Percentiles rank a stretch among this genome's conserved stretches.
These are phyloP conservation scores for Heliconius cydno DNA, from an alignment of 2,888 invertebrate genomes.

Conservation along the genomic window DNA sequence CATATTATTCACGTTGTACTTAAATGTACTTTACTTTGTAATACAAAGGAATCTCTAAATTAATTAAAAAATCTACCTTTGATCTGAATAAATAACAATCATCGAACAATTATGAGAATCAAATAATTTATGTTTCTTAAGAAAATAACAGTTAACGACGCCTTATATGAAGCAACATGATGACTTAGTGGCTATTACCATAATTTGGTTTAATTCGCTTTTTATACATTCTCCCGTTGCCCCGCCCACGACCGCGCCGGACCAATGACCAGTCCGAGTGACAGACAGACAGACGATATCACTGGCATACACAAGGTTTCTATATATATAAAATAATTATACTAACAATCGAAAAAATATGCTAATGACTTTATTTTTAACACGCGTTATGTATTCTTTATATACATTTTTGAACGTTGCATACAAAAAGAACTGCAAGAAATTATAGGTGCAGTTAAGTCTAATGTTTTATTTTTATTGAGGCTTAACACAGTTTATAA, in stretches of 20 bases:
- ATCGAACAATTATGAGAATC: background rate
- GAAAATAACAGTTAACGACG: constrained; percentile 7
- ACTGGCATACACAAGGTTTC: background rate
- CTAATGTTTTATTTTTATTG: constrained; percentile 17
- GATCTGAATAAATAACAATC: constrained; percentile 17
- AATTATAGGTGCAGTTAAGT: constrained; percentile 3
- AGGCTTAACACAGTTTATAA: constrained; percentile 22
- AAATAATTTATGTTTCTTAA: constrained; percentile 2
- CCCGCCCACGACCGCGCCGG: constrained; percentile 32
- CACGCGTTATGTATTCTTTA: background rate
- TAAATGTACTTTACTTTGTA: background rate
- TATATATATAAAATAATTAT: background rate
- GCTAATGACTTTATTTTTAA: constrained; percentile 11
- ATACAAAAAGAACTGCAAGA: constrained; percentile 3
- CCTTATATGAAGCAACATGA: constrained; percentile 8
- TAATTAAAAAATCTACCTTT: constrained; percentile 10
- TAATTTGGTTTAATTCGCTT: constrained; percentile 31
- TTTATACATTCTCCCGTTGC: constrained; percentile 29
- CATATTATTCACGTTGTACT: background rate
- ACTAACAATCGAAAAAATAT: constrained; percentile 6
- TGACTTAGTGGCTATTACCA: constrained; percentile 21
- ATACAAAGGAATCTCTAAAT: background rate
- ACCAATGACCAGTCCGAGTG: constrained; percentile 26
- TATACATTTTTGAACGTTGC: background rate
- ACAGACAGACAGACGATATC: constrained; percentile 23